Conservation (phyloP, 2,113 vertebrate genomes). For the Myotis brandtii region DNA sequence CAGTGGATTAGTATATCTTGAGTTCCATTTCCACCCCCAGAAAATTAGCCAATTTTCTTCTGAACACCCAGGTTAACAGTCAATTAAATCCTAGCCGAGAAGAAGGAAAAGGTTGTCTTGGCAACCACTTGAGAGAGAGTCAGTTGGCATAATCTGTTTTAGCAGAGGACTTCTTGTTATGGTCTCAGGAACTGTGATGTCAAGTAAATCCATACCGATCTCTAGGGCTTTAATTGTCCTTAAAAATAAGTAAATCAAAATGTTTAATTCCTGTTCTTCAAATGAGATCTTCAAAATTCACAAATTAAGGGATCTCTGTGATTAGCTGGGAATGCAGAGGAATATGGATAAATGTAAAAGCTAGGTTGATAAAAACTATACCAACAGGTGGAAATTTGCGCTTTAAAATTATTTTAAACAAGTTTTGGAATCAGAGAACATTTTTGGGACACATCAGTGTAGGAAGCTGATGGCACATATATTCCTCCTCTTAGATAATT, state of each 20-base stretch:
- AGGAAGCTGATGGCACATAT: neutral
- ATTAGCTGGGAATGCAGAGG: neutral
- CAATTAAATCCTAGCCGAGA: slow-evolving; percentile 20
- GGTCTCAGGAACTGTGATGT: neutral
- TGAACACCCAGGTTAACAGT: slow-evolving; percentile 36
- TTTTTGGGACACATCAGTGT: neutral
- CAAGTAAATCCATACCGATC: neutral
- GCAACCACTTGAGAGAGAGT: neutral
- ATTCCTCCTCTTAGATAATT: neutral
- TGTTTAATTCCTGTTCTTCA: neutral
- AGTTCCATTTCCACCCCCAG: neutral
- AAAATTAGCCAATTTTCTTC: slow-evolving; percentile 23
- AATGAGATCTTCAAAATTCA: slow-evolving; percentile 13
- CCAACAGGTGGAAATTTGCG: slow-evolving; percentile 15
- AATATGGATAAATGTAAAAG: neutral
- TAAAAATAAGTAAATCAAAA: slow-evolving; percentile 49
- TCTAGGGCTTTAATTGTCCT: neutral
- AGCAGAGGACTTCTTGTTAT: neutral
- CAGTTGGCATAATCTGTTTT: neutral
- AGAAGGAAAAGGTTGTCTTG: slow-evolving; percentile 47
- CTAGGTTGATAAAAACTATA: neutral
- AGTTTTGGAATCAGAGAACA: slow-evolving; percentile 5
- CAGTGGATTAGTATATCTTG: neutral
- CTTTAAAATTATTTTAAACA: slow-evolving; percentile 50
- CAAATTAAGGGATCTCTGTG: neutral